Evolutionary conservation across 2,888 invertebrate genomes (phyloP).

Genomic region (Agrochola lota): DNA sequence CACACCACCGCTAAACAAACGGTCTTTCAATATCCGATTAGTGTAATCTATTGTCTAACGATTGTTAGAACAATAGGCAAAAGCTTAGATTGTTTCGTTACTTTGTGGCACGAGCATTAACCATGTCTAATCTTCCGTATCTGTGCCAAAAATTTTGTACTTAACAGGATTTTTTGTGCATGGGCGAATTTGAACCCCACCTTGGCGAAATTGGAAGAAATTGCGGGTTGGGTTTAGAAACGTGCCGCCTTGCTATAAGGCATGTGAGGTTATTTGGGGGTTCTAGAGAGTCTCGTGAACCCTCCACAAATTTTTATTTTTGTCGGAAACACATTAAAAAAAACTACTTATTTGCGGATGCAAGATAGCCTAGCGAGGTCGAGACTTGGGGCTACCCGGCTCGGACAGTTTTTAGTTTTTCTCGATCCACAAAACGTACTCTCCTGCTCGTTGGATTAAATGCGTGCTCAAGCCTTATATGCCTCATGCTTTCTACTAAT

Average conservation of each 20-base stretch:
- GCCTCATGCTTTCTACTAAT: constrained; percentile 45
- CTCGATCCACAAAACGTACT: neutral
- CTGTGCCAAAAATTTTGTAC: constrained; percentile 45
- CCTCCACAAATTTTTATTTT: no score
- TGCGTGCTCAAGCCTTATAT: neutral
- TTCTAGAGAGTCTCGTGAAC: no score
- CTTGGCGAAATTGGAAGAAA: neutral
- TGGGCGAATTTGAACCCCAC: neutral
- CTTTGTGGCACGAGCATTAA: constrained; percentile 55
- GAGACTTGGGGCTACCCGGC: no score
- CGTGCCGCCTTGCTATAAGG: no score
- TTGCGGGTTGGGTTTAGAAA: no score
- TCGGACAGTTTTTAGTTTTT: neutral
- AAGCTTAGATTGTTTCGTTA: constrained; percentile 54
- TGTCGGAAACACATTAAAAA: no score
- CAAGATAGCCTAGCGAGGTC: no score
- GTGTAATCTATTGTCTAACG: constrained; percentile 59
- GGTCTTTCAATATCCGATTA: constrained; percentile 58
- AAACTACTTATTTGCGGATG: no score
- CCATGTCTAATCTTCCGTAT: constrained; percentile 65
- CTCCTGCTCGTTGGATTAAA: neutral
- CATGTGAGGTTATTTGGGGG: no score
- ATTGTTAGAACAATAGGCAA: constrained; percentile 66
- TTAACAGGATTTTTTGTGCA: no score
- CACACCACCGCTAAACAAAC: constrained; percentile 40